Conservation (phyloP, 2,113 vertebrate species). For the Pteropus alecto region DNA sequence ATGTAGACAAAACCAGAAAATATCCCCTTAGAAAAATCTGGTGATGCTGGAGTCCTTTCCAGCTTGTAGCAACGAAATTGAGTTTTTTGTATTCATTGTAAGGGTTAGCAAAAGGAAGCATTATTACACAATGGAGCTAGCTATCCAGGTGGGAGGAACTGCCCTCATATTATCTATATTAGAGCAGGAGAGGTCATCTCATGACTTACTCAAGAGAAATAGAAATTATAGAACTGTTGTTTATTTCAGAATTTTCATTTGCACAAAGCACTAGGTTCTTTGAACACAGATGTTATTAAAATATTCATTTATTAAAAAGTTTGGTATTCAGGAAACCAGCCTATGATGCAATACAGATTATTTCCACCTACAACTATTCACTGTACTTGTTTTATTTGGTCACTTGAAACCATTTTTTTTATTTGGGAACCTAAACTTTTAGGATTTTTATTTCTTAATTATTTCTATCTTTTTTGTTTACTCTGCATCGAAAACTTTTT, state of each 20-base stretch:
- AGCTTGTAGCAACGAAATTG: slow-evolving; percentile 19
- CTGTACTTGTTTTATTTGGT: not conserved
- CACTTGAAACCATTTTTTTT: slow-evolving; percentile 37
- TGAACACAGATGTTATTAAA: not conserved
- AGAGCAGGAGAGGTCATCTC: not conserved
- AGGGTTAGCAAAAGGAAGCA: not conserved
- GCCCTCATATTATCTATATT: not conserved
- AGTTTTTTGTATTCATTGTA: slow-evolving; percentile 47
- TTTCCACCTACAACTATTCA: not conserved
- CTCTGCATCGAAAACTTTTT: not conserved
- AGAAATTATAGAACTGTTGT: not conserved
- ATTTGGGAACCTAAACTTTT: not conserved
- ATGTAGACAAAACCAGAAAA: slow-evolving; percentile 43
- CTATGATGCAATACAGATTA: not conserved
- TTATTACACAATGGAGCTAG: not conserved
- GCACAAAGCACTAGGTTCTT: not conserved
- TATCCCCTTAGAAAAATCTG: slow-evolving; percentile 27
- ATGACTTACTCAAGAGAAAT: not conserved
- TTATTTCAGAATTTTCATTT: slow-evolving; percentile 32
- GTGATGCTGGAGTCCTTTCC: not conserved
- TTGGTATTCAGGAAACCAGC: not conserved
- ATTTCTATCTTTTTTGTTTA: not conserved
- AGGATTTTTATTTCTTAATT: not conserved
- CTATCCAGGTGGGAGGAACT: not conserved
- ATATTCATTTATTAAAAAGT: slow-evolving; percentile 1